Base-by-base conservation (phyloP, 2,113 vertebrate species). In the Budorcas taxicolor region DNA sequence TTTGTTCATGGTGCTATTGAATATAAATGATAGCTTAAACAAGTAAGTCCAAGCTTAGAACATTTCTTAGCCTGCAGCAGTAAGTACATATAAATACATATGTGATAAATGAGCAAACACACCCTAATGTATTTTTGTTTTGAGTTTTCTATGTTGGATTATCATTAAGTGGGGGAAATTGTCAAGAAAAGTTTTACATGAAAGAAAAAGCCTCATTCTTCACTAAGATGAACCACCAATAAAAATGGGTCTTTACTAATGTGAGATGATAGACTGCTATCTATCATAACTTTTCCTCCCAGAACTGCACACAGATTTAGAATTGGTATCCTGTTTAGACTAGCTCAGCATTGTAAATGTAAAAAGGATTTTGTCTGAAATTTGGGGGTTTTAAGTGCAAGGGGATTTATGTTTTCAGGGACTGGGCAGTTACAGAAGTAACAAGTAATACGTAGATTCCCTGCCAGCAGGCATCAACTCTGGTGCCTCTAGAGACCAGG, bases 21-120 rank as follows among this genome's bases (percentile, higher is more conserved):
- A 62, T 84, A 88, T 29, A 74, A 95, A 36, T 43, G 74, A 92
- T 31, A 86, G 52, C 71, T 97, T 94, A 43, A 94, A 87, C 16
- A 52, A 60, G 9, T n/a, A 52, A 60, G 10, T n/a, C 36, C 60
- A 9, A 83, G 43, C 43, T 64, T 94, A 64, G 36, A 85, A 43
- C 31, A 76, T 13, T 90, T 58, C n/a, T 85, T 33, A 71, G 27
- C 7, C 15, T 7, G 43, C 17, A 60, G 21, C 36, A 74, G 19
- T 74, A 13, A 29, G 67, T 45, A 0, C 58, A 86, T 45, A 23
- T 85, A 45, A 82, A 45, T 82, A 36, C 25, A n/a, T 31, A 29
- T 91, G 9, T 9, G 64, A 76, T 62, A 78, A 64, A 78, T 78
- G 25, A 67, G 43, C 12, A 36, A 92, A 78, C 6, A 93, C 53